Evolutionary conservation across 2,888 invertebrate genomes (phyloP).

Genomic region (Nasonia oneida): DNA sequence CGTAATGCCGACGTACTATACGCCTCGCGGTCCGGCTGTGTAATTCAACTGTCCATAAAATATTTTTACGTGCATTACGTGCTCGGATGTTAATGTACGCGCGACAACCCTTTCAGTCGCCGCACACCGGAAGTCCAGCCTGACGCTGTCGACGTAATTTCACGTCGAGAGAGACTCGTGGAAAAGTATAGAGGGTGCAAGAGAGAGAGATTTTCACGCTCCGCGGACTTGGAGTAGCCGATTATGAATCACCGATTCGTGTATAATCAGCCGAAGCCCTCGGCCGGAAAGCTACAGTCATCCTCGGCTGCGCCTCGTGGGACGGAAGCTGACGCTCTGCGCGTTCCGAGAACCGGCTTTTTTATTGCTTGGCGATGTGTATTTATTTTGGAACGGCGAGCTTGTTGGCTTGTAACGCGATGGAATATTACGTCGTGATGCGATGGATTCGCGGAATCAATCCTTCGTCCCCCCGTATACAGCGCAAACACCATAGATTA

Average conservation of each 20-base stretch:
- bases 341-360: too few relatives aligned
- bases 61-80: slow-evolving; percentile 26
- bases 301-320: slow-evolving; percentile 66
- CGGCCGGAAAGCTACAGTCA: slow-evolving; percentile 56
- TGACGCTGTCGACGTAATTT: background rate
- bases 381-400: too few relatives aligned
- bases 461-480: background rate
- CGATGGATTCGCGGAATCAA: background rate
- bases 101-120: background rate
- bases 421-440: background rate
- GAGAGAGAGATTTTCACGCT: slow-evolving; percentile 31
- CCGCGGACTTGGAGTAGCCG: slow-evolving; percentile 34
- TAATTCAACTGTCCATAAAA: slow-evolving; percentile 17
- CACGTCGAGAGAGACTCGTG: background rate
- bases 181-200: background rate
- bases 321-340: slow-evolving; percentile 16
- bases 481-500: background rate
- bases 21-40: background rate
- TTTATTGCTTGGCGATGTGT: background rate
- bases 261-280: slow-evolving; percentile 63
- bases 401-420: too few relatives aligned
- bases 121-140: background rate
- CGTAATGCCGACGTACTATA: too few relatives aligned
- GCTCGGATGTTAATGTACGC: background rate
- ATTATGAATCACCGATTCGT: slow-evolving; percentile 68